Evolutionary conservation across 35 echinoderm and acorn worm species (phyloP), one percentile per base, ranked within the genome.

Genomic region (Holothuria glaberrima): DNA sequence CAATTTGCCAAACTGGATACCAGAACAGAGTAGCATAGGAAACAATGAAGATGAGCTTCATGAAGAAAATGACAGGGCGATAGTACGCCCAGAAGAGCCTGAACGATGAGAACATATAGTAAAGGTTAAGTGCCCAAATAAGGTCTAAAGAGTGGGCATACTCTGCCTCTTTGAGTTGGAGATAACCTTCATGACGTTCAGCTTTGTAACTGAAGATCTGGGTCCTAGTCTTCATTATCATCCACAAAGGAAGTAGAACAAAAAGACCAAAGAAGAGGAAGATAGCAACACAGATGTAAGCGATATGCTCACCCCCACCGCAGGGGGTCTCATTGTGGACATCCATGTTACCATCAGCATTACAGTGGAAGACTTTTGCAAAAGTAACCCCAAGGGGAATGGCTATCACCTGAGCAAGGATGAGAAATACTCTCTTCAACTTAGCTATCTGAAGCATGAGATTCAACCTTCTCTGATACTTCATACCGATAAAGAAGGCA

Each of bases 131-230:
- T 13, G 88, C 80, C 96, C 96, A 98, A 59, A 98, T 92, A 20
- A 86, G 68, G 54, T 94, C 93, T 41, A 98, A 68, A 32, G 90
- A 92, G 76, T 98, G 96, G 34, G 88, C 73, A 28, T 88, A 98
- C 67, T 98, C 96, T 7, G 93, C 83, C 70, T 98, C 96, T 80
- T 98, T 98, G 56, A 98, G 93, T 75, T 94, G 96, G 3, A 98
- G 68, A 45, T 95, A 94, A 46, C 93, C 93, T 68, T 98, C 96
- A 70, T 98, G 96, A 45, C 96, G 88, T 66, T 98, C 88, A 54
- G 90, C 68, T 71, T 88, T 90, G 29, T 90, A 83, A 66, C 88
- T 94, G 56, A 98, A 94, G 26, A 98, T 88, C 83, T 98, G 96
- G 18, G 82, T 75, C 19, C 86, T 60, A 21, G 91, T 92, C 91